These are phyloP conservation scores for Fulmarus glacialis DNA, from an alignment of 2,113 vertebrate genomes.

Conservation along the genomic window DNA sequence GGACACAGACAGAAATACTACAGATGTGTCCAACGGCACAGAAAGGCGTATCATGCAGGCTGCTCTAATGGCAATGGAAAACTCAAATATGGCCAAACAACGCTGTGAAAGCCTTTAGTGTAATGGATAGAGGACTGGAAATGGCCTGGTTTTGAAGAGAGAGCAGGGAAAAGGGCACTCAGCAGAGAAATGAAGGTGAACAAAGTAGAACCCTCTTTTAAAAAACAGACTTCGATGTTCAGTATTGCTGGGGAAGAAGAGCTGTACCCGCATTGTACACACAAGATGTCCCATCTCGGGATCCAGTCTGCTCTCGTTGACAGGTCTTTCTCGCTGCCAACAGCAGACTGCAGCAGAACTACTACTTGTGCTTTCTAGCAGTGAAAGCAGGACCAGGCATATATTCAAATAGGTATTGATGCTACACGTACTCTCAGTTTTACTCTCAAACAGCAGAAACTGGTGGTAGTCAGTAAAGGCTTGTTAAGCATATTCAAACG, in stretches of 20 bases:
- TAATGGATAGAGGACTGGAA: background rate
- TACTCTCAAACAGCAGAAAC: conserved; percentile 61
- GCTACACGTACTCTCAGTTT: conserved; percentile 56
- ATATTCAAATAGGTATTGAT: conserved; percentile 63
- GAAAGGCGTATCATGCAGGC: background rate
- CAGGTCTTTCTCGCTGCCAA: background rate
- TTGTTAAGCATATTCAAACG: conserved; percentile 61
- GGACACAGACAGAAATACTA: background rate
- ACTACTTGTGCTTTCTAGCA: conserved; percentile 11
- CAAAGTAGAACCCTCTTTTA: background rate
- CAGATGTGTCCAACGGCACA: background rate
- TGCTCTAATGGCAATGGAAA: background rate
- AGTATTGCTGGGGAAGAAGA: background rate
- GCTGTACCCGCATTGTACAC: background rate
- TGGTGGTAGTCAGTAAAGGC: conserved; percentile 19
- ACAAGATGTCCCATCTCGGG: background rate
- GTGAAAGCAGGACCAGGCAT: background rate
- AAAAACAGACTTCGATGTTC: background rate
- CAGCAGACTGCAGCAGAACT: background rate
- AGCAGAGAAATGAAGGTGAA: background rate
- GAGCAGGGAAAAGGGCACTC: background rate
- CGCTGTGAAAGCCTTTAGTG: background rate
- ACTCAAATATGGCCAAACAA: background rate
- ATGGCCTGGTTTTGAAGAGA: background rate
- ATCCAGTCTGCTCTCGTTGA: background rate